Evolutionary conservation across 2,888 invertebrate genomes (phyloP).

Genomic region (Lymantria dispar): DNA sequence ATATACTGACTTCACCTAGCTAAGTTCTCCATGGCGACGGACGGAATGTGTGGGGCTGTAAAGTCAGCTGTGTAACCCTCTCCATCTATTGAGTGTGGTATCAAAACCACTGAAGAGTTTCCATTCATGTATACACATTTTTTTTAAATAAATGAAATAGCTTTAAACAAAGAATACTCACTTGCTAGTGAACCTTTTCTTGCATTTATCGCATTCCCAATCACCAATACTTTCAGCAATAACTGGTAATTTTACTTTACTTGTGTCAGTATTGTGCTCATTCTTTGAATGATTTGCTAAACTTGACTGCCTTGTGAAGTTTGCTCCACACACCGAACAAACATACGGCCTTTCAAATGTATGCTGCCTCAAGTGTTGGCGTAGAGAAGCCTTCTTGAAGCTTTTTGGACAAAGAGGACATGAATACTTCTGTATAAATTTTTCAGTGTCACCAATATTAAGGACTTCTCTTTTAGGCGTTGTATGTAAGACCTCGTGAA

Average conservation of each 20-base stretch:
- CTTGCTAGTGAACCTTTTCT: conserved; percentile 51
- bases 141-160: not conserved
- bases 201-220: conserved; percentile 48
- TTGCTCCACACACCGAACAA: conserved; percentile 84
- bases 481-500: conserved; percentile 87
- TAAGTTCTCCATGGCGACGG: too few relatives aligned
- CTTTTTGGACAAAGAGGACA: conserved; percentile 87
- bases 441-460: conserved; percentile 45
- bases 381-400: conserved; percentile 85
- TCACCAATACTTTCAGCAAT: conserved; percentile 33
- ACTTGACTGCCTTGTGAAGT: conserved; percentile 86
- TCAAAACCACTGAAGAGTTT: too few relatives aligned
- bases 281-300: conserved; percentile 83
- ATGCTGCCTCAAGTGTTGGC: conserved; percentile 87
- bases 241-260: conserved; percentile 30
- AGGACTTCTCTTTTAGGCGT: conserved; percentile 57
- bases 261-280: conserved; percentile 64
- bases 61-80: too few relatives aligned
- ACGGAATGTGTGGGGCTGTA: too few relatives aligned
- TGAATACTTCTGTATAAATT: conserved; percentile 72
- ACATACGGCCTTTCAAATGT: conserved; percentile 88
- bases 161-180: conserved; percentile 31
- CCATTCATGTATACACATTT: not conserved
- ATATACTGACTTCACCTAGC: too few relatives aligned
- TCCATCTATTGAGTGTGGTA: too few relatives aligned